phyloP scores from a whole-genome alignment of 1,140 invertebrate genomes.

The Leptonema lineaticorne region DNA sequence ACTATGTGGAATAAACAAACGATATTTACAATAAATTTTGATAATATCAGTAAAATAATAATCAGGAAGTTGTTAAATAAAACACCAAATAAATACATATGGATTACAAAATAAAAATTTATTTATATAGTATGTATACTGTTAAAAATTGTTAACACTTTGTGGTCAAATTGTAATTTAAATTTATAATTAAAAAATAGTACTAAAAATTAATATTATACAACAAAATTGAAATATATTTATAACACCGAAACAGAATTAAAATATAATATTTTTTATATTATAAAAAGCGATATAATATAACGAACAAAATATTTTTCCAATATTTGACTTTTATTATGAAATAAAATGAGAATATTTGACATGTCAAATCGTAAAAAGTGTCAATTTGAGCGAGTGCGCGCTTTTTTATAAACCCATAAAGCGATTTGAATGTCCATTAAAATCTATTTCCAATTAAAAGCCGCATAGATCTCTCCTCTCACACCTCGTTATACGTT shows the following conservation, averaged over 20 bases:
- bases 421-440: background rate
- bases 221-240: background rate
- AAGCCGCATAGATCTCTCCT: background rate
- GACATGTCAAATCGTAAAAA: background rate
- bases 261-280: background rate
- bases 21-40: background rate
- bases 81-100: too few species aligned
- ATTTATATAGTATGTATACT: too few species aligned
- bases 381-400: background rate
- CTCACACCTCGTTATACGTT: background rate
- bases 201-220: background rate
- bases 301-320: background rate
- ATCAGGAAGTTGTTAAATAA: too few species aligned
- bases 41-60: too few species aligned
- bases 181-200: too few species aligned
- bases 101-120: too few species aligned
- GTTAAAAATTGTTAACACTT: too few species aligned
- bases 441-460: constrained; percentile 18
- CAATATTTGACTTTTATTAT: background rate
- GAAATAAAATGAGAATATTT: background rate
- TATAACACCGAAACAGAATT: background rate
- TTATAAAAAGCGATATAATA: constrained; percentile 9
- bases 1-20: background rate
- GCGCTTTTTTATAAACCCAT: background rate
- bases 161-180: too few species aligned